phyloP scores from a whole-genome alignment of 2,113 vertebrate genomes.

The Tursiops truncatus region DNA sequence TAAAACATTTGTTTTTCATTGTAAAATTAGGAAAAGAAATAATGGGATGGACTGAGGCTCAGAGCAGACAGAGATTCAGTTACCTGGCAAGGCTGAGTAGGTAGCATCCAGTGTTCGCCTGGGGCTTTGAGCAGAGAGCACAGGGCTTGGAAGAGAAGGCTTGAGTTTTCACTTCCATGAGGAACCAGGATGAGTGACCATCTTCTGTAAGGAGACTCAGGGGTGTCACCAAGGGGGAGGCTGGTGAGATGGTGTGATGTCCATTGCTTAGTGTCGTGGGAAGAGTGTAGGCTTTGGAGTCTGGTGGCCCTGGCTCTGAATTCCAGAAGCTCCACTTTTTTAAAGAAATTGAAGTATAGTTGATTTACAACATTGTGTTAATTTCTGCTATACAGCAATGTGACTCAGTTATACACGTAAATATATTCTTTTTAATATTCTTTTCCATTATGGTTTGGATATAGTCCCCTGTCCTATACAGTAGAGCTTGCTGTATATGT shows the following conservation, averaged over 20 bases:
- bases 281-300: not conserved
- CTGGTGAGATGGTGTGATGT: accelerated
- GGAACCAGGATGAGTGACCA: accelerated
- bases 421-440: not conserved
- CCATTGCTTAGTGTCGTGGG: accelerated
- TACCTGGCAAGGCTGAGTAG: accelerated
- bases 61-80: not conserved
- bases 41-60: not conserved
- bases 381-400: not conserved
- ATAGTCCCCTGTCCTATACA: not conserved
- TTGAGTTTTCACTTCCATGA: accelerated
- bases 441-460: not conserved
- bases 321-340: not conserved
- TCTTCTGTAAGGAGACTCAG: not conserved
- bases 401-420: not conserved
- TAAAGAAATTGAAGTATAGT: not conserved
- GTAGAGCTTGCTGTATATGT: not conserved
- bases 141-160: not conserved
- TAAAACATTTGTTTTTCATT: not conserved
- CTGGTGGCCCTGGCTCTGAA: accelerated
- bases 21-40: not conserved
- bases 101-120: accelerated
- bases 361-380: not conserved
- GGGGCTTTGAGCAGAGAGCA: not conserved
- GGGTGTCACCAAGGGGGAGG: not conserved